Conservation (phyloP, 2,797 vertebrate species). For the Tachyglossus aculeatus region DNA sequence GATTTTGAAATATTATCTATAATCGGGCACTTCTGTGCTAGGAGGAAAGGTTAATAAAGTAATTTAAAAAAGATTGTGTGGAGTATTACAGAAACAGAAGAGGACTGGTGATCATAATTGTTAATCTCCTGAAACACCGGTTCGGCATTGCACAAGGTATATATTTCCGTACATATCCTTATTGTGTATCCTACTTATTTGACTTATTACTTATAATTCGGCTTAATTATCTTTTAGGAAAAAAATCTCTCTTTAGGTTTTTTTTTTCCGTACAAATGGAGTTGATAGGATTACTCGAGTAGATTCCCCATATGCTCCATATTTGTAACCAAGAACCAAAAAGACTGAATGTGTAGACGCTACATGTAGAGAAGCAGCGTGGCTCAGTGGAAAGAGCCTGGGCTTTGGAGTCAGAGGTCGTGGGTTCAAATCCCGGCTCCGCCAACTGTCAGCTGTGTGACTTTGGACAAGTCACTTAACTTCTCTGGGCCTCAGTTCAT, state of each 20-base stretch:
- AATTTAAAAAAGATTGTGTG: conserved; percentile 85
- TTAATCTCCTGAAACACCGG: conserved; percentile 80
- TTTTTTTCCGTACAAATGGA: conserved; percentile 51
- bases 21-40: conserved; percentile 83
- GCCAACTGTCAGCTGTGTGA: too few relatives aligned
- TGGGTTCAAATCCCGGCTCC: too few relatives aligned
- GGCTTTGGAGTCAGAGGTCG: too few relatives aligned
- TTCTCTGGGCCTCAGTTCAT: too few relatives aligned
- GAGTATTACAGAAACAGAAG: conserved; percentile 82
- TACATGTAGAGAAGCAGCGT: too few relatives aligned
- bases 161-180: conserved; percentile 68
- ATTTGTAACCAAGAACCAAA: conserved; percentile 22
- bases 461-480: too few relatives aligned
- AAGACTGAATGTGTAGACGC: conserved; percentile 3
- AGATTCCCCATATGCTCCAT: conserved; percentile 22
- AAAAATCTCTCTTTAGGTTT: conserved; percentile 56
- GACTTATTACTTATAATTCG: conserved; percentile 68
- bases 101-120: conserved; percentile 79
- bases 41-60: conserved; percentile 86
- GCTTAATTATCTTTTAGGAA: conserved; percentile 73
- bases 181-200: conserved; percentile 68
- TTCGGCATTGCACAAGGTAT: conserved; percentile 66
- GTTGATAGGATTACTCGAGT: conserved; percentile 43
- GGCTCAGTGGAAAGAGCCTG: too few relatives aligned
- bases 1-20: conserved; percentile 85